Conservation (phyloP, 1,140 invertebrate species). For the Venturia canescens region DNA sequence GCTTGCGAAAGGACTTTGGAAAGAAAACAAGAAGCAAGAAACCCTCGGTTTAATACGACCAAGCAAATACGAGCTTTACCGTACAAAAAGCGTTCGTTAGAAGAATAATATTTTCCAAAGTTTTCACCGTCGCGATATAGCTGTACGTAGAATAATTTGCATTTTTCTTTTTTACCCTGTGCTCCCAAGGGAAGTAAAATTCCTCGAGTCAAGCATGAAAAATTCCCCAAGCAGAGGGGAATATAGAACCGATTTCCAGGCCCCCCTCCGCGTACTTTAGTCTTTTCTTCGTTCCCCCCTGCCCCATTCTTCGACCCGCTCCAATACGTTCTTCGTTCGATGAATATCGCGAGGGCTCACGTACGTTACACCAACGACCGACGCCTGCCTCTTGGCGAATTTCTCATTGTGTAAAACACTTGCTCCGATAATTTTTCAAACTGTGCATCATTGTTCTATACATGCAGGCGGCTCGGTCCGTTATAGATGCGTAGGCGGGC, state of each 20-base stretch:
- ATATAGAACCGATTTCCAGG: background rate
- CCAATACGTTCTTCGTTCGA: background rate
- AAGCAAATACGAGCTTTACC: background rate
- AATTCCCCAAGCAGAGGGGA: slow-evolving; percentile 7
- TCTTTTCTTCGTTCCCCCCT: background rate
- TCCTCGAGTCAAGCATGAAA: slow-evolving; percentile 22
- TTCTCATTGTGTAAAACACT: slow-evolving; percentile 19
- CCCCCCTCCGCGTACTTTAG: background rate
- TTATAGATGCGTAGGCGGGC: background rate
- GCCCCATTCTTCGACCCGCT: background rate
- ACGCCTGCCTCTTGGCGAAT: background rate
- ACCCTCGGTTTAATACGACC: background rate
- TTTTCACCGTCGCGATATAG: background rate
- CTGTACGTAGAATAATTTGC: slow-evolving; percentile 6
- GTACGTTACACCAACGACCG: slow-evolving; percentile 18
- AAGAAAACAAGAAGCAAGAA: background rate
- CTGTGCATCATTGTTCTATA: background rate
- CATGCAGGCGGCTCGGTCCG: background rate
- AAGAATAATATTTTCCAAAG: slow-evolving; percentile 8
- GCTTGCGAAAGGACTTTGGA: background rate
- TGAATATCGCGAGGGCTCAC: slow-evolving; percentile 21
- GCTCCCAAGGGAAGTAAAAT: background rate
- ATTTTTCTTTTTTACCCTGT: slow-evolving; percentile 14
- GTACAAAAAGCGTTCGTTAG: background rate
- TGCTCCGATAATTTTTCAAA: background rate